Percentiles rank a stretch among this genome's conserved stretches.
Conservation (phyloP, 2,888 invertebrate species). For the Falcaria lacertinaria region DNA sequence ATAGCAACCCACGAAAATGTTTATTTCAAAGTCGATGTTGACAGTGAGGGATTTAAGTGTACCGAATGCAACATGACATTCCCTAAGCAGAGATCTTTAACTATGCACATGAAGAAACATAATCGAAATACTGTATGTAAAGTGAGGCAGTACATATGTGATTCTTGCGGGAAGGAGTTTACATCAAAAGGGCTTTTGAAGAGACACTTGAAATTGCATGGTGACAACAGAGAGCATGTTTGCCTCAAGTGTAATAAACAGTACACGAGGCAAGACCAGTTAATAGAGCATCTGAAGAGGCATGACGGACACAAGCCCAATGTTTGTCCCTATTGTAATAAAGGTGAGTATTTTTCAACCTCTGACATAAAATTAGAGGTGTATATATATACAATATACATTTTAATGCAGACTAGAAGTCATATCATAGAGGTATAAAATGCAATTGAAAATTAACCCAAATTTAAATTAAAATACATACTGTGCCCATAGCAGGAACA, state of each 20-base stretch:
- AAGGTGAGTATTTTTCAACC: slow-evolving; percentile 63
- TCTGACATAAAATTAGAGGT: no score
- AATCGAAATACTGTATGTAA: slow-evolving; percentile 37
- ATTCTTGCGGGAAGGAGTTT: slow-evolving; percentile 68
- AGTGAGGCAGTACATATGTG: slow-evolving; percentile 48
- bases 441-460: no score
- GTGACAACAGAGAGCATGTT: slow-evolving; percentile 65
- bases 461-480: no score
- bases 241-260: slow-evolving; percentile 80
- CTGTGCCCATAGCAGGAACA: no score
- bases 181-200: slow-evolving; percentile 53
- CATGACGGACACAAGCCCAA: slow-evolving; percentile 79
- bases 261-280: slow-evolving; percentile 78
- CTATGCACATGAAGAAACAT: slow-evolving; percentile 55
- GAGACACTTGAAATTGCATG: slow-evolving; percentile 77
- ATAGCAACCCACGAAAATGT: slow-evolving; percentile 17
- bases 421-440: no score
- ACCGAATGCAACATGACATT: slow-evolving; percentile 75
- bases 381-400: no score
- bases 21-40: slow-evolving; percentile 32
- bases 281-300: slow-evolving; percentile 78
- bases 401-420: no score
- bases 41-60: slow-evolving; percentile 48
- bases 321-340: slow-evolving; percentile 78
- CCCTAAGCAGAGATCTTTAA: slow-evolving; percentile 69